Percentiles rank a stretch among this genome's conserved stretches.
These are phyloP conservation scores for Acridotheres tristis DNA, from an alignment of 2,797 vertebrate genomes.

Conservation along the genomic window DNA sequence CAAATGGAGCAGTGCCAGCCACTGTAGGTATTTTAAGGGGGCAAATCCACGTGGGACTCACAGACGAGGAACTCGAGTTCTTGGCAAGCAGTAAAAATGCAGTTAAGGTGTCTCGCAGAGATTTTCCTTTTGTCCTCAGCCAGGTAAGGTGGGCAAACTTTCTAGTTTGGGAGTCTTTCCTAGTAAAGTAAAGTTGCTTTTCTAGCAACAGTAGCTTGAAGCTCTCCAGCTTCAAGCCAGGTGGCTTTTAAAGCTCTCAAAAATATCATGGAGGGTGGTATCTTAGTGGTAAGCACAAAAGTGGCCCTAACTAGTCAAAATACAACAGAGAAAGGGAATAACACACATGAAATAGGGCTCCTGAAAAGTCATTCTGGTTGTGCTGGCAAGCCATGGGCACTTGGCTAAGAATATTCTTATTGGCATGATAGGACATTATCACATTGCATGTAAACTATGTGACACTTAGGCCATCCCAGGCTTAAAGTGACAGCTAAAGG, in stretches of 20 bases:
- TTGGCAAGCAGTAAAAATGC: slow-evolving; percentile 74
- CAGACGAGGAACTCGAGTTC: slow-evolving; percentile 78
- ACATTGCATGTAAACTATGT: not conserved
- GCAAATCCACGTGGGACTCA: slow-evolving; percentile 81
- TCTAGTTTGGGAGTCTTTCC: not conserved
- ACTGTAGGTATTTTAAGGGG: slow-evolving; percentile 85
- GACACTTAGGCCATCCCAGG: not conserved
- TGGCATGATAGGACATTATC: not conserved
- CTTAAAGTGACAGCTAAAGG: not conserved
- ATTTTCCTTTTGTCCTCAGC: slow-evolving; percentile 86
- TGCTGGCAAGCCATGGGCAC: not conserved
- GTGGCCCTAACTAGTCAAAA: not conserved
- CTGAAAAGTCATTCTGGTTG: not conserved
- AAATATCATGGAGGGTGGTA: not conserved
- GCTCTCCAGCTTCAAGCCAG: not conserved
- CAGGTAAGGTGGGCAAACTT: slow-evolving; percentile 73
- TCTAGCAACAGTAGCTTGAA: not conserved
- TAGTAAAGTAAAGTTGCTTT: not conserved
- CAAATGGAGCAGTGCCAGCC: slow-evolving; percentile 83
- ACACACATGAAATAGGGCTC: not conserved
- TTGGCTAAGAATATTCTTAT: not conserved
- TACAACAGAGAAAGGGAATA: not conserved
- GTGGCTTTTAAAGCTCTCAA: not conserved
- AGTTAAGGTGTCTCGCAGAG: slow-evolving; percentile 82
- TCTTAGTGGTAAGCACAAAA: not conserved